Base-by-base conservation (phyloP, 2,113 vertebrate genomes). In the Galbula dea region DNA sequence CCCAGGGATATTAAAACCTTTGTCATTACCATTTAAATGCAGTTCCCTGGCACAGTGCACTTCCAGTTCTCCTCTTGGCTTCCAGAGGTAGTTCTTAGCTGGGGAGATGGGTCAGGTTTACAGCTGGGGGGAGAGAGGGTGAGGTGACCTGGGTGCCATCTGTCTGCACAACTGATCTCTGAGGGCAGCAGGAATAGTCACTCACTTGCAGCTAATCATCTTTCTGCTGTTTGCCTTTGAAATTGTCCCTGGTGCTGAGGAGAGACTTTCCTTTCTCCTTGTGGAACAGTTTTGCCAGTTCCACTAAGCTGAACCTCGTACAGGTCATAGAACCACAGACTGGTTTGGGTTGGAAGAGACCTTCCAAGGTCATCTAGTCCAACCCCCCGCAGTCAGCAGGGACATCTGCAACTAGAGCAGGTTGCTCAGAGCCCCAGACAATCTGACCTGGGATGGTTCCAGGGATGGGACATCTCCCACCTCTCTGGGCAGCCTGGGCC, bases 1-100 rank as follows among this genome's bases (percentile, higher is more conserved):
- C 37, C 59, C 61, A 79, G n/a, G 45, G 58, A 55, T 92, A 88
- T 94, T 94, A 96, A 96, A 96, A 62, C 45, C 62, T 93, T 88
- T 92, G 88, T 83, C 74, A 88, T 67, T 93, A 83, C 52, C 41
- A 67, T 87, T 95, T 89, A 86, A 84, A 86, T 68, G 23, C 29
- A 55, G 54, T 93, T 97, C 52, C 27, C 52, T 29, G 82, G 80
- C 67, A 88, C 11, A 23, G 39, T 63, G 39, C 66, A 22, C 37
- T 88, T 72, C 16, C 8, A 83, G 66, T 54, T 83, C 63, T 81
- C 2, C 51, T 24, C 57, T 85, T 29, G 26, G 34, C 73, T 93
- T 39, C 39, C 27, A 37, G 55, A 41, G 11, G 72, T 92, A 65
- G 32, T 93, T 82, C 90, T 83, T 22, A 20, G 46, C 65, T 91